phyloP scores from a whole-genome alignment of 1,140 invertebrate genomes.

The Hylaeus anthracinus region DNA sequence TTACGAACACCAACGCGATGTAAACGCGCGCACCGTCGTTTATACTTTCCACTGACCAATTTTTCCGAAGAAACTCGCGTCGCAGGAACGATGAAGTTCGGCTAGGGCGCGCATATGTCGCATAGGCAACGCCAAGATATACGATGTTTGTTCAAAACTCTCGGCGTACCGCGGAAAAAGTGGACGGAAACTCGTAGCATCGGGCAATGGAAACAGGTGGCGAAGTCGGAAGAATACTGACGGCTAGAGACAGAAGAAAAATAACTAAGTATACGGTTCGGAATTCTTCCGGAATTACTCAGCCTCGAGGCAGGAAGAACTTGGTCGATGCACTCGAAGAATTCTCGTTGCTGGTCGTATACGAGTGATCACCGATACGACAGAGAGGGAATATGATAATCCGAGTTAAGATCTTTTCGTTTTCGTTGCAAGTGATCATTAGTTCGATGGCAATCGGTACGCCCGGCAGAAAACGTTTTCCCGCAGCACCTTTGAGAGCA shows the following conservation, averaged over 20 bases:
- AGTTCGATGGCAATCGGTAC: background rate
- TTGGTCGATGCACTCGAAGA: no score
- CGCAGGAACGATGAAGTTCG: conserved; percentile 14
- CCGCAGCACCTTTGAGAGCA: conserved; percentile 28
- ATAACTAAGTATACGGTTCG: background rate
- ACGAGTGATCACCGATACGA: conserved; percentile 6
- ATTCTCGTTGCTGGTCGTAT: conserved; percentile 18
- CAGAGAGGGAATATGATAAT: no score
- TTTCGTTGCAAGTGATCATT: no score
- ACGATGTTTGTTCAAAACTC: conserved; percentile 27
- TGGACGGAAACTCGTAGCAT: background rate
- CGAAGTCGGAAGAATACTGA: conserved; percentile 6
- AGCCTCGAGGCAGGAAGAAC: background rate
- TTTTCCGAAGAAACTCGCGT: background rate
- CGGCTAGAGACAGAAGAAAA: background rate
- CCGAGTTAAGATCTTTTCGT: background rate
- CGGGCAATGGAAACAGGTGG: background rate
- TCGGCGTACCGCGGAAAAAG: background rate
- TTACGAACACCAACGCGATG: background rate
- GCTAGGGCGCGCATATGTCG: background rate
- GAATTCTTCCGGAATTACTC: background rate
- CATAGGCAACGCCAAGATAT: background rate
- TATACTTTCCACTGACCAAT: background rate
- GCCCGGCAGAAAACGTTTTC: conserved; percentile 10
- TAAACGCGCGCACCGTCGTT: background rate